A percentile compares a stretch with the other conserved stretches of the same genome.
Evolutionary conservation across 2,888 invertebrate genomes (phyloP).

Genomic region (Augochlorella aurata): DNA sequence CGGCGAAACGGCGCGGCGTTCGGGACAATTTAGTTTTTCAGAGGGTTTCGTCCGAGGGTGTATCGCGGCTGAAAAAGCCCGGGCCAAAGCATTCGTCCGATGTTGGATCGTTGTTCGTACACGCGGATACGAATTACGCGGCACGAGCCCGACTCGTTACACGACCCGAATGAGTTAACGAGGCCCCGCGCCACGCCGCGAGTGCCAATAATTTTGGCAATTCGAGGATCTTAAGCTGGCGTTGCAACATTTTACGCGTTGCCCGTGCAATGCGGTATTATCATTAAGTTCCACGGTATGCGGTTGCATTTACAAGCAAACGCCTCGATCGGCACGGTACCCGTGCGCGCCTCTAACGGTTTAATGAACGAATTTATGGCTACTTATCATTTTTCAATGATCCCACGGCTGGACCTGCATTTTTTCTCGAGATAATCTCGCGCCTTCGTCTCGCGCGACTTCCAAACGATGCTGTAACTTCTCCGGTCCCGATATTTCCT

Average conservation of each 20-base stretch:
- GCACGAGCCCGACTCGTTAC: slow-evolving; percentile 36
- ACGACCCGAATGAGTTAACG: slow-evolving; percentile 27
- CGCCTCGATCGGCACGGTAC: slow-evolving; percentile 21
- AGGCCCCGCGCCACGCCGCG: slow-evolving; percentile 17
- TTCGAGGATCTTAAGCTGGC: slow-evolving; percentile 34
- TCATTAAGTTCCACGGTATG: slow-evolving; percentile 46
- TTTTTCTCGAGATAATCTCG: slow-evolving; percentile 34
- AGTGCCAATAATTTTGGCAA: slow-evolving; percentile 44
- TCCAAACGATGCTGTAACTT: background rate
- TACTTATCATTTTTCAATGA: slow-evolving; percentile 51
- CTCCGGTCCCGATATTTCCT: background rate
- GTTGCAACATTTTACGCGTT: slow-evolving; percentile 36
- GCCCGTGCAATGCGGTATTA: slow-evolving; percentile 35
- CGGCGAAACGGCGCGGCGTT: background rate
- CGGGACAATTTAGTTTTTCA: background rate
- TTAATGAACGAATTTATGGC: slow-evolving; percentile 57
- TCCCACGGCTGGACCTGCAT: slow-evolving; percentile 9
- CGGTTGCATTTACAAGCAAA: slow-evolving; percentile 45
- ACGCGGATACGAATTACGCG: slow-evolving; percentile 19
- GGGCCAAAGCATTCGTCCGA: background rate
- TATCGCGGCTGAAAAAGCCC: background rate
- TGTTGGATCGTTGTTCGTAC: slow-evolving; percentile 17
- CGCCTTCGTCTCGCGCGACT: background rate
- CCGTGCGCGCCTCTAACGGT: slow-evolving; percentile 24
- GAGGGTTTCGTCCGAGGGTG: background rate